Evolutionary conservation across 1,140 invertebrate genomes (phyloP), one percentile per base, ranked within the genome.

Genomic region (Dufourea novaeangliae): DNA sequence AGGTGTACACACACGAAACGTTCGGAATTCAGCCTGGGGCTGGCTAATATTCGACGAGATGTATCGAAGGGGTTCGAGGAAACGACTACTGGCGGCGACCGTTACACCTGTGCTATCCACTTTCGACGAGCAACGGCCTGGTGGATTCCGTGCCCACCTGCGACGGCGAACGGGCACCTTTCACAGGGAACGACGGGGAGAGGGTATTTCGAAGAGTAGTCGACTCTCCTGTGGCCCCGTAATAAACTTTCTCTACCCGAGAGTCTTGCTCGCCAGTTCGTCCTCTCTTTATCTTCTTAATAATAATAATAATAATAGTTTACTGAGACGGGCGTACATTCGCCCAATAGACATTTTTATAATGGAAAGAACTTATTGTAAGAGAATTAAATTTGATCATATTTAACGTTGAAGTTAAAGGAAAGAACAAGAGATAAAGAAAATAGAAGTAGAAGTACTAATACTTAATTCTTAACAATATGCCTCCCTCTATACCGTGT

Each of bases 171-270:
- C n/a, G n/a, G n/a, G 61, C 44, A 67, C 81, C 83, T 80, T 80
- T 84, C 82, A 84, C 82, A 34, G 46, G 63, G 50, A n/a, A 6
- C 20, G n/a, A n/a, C 59, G 59, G 29, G 46, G 44, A 54, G 67
- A 46, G 44, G 41, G 54, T 22, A 27, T 56, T n/a, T n/a, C 46
- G 44, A 54, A 44, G 22, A 25, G n/a, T n/a, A n/a, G 69, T 46
- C 44, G 70, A 83, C 76, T 83, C 39, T 37, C 44, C n/a, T n/a
- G n/a, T n/a, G 46, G 67, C 39, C 27, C 56, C 52, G 82, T 82
- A 78, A 83, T 83, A 83, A 83, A 83, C 82, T 83, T 83, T 83
- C 82, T 83, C 82, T 83, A 37, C 63, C 50, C 52, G 44, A 46
- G 68, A 57, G 32, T 56, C 63, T 62, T 62, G 74, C 11, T 69